A percentile compares a stretch with the other conserved stretches of the same genome.
phyloP scores from a whole-genome alignment of 2,113 vertebrate genomes.

The Thomomys bottae region DNA sequence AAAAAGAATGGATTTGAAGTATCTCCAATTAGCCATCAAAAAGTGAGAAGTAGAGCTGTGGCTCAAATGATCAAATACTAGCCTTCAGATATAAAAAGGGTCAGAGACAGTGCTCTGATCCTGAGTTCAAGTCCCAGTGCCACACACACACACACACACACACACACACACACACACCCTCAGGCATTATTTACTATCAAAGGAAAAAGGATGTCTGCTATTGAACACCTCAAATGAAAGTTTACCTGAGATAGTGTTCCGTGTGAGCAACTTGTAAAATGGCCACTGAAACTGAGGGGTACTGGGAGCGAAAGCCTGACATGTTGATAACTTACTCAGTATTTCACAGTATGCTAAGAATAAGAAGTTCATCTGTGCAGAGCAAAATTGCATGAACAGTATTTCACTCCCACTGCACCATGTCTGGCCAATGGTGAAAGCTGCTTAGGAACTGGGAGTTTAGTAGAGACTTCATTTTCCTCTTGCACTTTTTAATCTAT shows the following conservation, averaged over 20 bases:
- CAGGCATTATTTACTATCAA: neutral
- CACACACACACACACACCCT: no score
- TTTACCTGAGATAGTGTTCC: neutral
- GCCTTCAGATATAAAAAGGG: no score
- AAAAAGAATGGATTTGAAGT: no score
- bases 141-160: no score
- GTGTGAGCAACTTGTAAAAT: neutral
- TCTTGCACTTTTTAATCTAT: neutral
- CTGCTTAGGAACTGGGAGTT: neutral
- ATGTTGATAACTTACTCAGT: neutral
- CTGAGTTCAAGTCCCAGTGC: no score
- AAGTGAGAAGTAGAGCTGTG: no score
- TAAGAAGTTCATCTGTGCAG: neutral
- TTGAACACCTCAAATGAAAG: constrained; percentile 4
- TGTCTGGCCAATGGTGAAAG: neutral
- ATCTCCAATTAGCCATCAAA: no score
- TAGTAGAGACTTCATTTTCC: neutral
- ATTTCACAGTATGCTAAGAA: neutral
- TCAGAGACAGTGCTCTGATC: no score
- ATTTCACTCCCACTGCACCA: neutral
- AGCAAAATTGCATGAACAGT: neutral
- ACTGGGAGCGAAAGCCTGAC: neutral
- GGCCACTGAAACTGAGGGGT: neutral
- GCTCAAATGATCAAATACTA: no score
- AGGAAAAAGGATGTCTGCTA: constrained; percentile 33